Percentiles rank a stretch among this genome's conserved stretches.
These are phyloP conservation scores for Arctopsyche grandis DNA, from an alignment of 1,140 invertebrate genomes.

Conservation along the genomic window DNA sequence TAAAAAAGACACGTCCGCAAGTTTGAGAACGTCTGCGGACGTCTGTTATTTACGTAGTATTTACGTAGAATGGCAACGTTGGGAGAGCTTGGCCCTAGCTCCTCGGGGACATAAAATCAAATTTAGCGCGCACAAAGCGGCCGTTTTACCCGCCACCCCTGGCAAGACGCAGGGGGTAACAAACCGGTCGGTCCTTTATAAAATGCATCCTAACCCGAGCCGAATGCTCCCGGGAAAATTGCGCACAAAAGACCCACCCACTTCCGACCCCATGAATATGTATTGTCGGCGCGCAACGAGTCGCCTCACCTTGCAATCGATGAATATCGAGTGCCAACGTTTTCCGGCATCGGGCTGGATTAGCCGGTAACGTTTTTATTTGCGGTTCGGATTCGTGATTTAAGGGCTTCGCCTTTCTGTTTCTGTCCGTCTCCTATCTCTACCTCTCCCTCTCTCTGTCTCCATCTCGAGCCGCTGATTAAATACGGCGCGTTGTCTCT, in stretches of 20 bases:
- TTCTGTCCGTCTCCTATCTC: too few species aligned
- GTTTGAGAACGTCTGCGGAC: too few species aligned
- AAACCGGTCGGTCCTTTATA: neutral
- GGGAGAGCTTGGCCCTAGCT: neutral
- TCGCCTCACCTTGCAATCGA: neutral
- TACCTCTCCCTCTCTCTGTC: neutral
- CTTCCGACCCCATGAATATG: neutral
- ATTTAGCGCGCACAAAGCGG: slow-evolving; percentile 7
- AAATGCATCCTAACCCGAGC: neutral
- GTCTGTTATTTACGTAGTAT: too few species aligned
- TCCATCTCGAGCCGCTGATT: neutral
- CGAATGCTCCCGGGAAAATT: neutral
- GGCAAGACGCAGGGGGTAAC: neutral
- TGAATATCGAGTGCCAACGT: neutral
- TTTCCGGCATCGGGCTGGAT: neutral
- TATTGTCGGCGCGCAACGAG: neutral
- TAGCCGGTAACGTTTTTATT: neutral
- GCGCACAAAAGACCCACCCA: neutral
- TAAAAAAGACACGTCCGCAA: too few species aligned
- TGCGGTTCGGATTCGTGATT: neutral
- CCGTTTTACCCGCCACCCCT: neutral
- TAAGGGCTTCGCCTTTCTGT: too few species aligned
- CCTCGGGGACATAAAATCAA: slow-evolving; percentile 18
- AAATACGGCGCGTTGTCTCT: slow-evolving; percentile 12
- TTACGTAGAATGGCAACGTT: too few species aligned